Evolutionary conservation across 2,797 vertebrate species (phyloP).

Genomic region (Tinamus major): DNA sequence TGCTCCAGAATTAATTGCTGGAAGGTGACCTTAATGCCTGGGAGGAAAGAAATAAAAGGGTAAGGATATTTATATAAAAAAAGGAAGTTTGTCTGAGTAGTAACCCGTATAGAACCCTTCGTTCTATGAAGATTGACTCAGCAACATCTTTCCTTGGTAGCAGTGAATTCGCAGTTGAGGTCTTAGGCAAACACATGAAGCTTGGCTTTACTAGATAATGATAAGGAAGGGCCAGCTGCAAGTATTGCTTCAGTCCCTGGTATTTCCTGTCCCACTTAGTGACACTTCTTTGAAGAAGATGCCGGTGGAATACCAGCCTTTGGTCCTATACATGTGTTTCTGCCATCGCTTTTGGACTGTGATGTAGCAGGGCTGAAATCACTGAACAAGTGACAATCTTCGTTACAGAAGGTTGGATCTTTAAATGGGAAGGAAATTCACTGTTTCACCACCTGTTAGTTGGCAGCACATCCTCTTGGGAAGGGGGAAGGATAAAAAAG

Average conservation of each 20-base stretch:
- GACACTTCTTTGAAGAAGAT: neutral
- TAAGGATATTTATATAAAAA: neutral
- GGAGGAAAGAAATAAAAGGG: neutral
- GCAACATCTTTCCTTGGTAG: neutral
- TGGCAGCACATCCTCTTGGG: neutral
- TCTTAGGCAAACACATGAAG: neutral
- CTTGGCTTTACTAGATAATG: neutral
- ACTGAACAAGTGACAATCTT: neutral
- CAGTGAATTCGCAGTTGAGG: neutral
- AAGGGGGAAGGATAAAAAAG: neutral
- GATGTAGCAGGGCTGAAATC: neutral
- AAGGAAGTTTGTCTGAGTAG: neutral
- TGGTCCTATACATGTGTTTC: neutral
- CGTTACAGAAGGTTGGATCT: neutral
- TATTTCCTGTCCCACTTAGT: neutral
- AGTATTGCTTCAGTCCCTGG: neutral
- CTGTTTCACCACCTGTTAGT: accelerated
- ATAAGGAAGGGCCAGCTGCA: neutral
- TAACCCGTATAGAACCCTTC: neutral
- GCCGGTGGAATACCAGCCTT: accelerated
- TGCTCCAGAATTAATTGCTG: neutral
- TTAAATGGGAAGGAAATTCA: neutral
- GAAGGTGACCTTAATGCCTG: neutral
- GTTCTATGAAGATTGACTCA: neutral
- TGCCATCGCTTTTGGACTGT: neutral